Evolutionary conservation across 2,797 vertebrate species (phyloP).

Genomic region (Coregonus ussuriensis): DNA sequence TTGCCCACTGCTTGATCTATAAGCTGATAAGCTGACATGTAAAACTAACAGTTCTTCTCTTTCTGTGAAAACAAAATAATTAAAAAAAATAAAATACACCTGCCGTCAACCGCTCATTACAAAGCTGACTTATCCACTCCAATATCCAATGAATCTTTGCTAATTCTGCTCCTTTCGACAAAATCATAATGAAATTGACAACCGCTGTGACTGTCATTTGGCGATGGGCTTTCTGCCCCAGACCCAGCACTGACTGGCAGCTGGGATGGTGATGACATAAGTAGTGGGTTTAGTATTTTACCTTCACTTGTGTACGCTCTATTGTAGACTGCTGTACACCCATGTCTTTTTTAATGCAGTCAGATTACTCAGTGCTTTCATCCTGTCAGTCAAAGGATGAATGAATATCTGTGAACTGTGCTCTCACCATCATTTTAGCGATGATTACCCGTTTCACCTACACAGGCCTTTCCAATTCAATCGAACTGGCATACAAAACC

Average conservation of each 20-base stretch:
- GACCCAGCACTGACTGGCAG: constrained; percentile 42
- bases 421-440: constrained; percentile 17
- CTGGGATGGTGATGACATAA: constrained; percentile 48
- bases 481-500: neutral
- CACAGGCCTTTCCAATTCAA: neutral
- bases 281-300: constrained; percentile 39
- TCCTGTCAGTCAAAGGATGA: constrained; percentile 55
- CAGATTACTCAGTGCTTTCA: constrained; percentile 71
- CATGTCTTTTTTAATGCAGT: constrained; percentile 53
- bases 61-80: neutral
- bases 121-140: constrained; percentile 27
- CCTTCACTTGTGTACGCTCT: constrained; percentile 33
- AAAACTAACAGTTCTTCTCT: neutral
- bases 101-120: constrained; percentile 17
- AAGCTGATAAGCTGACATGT: neutral
- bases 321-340: constrained; percentile 35
- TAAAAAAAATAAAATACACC: neutral
- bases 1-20: neutral
- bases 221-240: constrained; percentile 27
- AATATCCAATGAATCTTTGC: constrained; percentile 26
- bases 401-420: constrained; percentile 53
- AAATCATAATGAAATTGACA: constrained; percentile 45
- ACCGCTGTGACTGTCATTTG: constrained; percentile 34
- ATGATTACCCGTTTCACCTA: constrained; percentile 8
- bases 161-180: constrained; percentile 38